Percentiles rank a stretch among this genome's conserved stretches.
Conservation (phyloP, 1,140 invertebrate genomes). For the Holotrichia oblita region DNA sequence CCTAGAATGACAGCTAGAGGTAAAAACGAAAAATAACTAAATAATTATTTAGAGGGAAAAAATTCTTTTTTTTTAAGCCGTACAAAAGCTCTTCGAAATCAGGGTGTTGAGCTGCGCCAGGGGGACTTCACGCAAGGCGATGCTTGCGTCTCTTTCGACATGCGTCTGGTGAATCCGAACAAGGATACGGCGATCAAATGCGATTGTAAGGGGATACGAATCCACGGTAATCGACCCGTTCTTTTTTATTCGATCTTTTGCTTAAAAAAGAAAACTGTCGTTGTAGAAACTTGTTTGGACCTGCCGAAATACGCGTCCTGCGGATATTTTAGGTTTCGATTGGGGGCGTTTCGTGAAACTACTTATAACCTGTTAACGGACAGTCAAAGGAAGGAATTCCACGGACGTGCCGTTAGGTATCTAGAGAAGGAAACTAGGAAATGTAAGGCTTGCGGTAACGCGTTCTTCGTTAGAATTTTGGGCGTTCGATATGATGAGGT, state of each 20-base stretch:
- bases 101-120: constrained; percentile 68
- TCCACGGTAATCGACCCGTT: constrained; percentile 50
- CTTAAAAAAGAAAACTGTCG: too few relatives aligned
- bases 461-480: constrained; percentile 64
- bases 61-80: constrained; percentile 56
- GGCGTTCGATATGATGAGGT: constrained; percentile 60
- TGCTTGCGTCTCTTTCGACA: constrained; percentile 48
- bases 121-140: constrained; percentile 64
- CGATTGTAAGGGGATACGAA: constrained; percentile 54
- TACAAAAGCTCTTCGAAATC: constrained; percentile 68
- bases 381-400: constrained; percentile 68
- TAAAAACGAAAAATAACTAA: constrained; percentile 49
- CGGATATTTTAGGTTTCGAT: constrained; percentile 68
- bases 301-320: constrained; percentile 70
- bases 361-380: constrained; percentile 70
- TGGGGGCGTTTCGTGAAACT: constrained; percentile 65
- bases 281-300: constrained; percentile 61
- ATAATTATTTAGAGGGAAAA: too few relatives aligned
- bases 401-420: constrained; percentile 66
- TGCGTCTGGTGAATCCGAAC: constrained; percentile 51
- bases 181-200: constrained; percentile 53
- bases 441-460: constrained; percentile 65
- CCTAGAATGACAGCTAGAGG: constrained; percentile 62
- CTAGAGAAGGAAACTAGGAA: constrained; percentile 66
- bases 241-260: too few relatives aligned